These are phyloP conservation scores for Hemithea aestivaria DNA, from an alignment of 2,888 invertebrate species.

Conservation along the genomic window DNA sequence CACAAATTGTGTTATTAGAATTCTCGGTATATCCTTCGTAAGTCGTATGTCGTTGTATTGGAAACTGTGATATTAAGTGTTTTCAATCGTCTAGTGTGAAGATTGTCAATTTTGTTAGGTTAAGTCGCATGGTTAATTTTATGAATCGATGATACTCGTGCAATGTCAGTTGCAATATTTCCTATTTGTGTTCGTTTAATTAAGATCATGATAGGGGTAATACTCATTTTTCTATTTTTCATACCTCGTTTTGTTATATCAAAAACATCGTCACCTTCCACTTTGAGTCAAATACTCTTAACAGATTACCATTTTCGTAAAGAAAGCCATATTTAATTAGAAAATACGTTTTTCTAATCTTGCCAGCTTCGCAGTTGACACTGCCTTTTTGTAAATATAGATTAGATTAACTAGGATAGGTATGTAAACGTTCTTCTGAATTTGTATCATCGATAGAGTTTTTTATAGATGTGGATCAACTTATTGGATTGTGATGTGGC, in stretches of 20 bases:
- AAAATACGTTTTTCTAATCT: constrained; percentile 70
- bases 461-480: constrained; percentile 6
- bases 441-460: constrained; percentile 8
- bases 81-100: constrained; percentile 65
- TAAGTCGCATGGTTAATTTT: constrained; percentile 38
- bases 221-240: constrained; percentile 13
- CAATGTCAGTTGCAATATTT: constrained; percentile 51
- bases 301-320: constrained; percentile 57
- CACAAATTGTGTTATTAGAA: constrained; percentile 38
- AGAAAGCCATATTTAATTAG: constrained; percentile 77
- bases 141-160: constrained; percentile 40
- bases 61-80: constrained; percentile 77
- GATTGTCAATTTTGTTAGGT: constrained; percentile 45
- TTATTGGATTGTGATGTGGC: constrained; percentile 20
- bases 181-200: constrained; percentile 53
- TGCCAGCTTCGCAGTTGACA: constrained; percentile 75
- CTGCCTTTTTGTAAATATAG: constrained; percentile 77
- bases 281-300: constrained; percentile 14
- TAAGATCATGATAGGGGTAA: constrained; percentile 34
- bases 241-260: constrained; percentile 20
- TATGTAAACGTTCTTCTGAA: constrained; percentile 11
- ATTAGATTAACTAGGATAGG: constrained; percentile 24
- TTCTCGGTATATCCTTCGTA: constrained; percentile 35
- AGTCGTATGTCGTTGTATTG: constrained; percentile 61
- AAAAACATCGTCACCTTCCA: constrained; percentile 17